Evolutionary conservation across 2,888 invertebrate genomes (phyloP).

Genomic region (Dasysyrphus albostriatus): DNA sequence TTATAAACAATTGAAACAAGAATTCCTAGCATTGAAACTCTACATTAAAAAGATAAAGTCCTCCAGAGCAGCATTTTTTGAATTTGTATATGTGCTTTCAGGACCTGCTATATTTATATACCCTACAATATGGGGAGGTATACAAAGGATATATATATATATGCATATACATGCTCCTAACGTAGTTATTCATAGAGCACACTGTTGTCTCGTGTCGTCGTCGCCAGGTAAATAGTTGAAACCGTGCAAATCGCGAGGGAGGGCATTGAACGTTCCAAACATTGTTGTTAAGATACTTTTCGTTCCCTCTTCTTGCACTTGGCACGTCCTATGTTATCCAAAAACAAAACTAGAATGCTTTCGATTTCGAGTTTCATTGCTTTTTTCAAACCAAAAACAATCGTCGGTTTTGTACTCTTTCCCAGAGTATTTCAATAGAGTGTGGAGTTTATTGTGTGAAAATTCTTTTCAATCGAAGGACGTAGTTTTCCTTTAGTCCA

Average conservation of each 20-base stretch:
- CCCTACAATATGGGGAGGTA: neutral
- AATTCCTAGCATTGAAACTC: neutral
- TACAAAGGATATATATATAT: constrained; percentile 23
- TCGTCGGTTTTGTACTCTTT: constrained; percentile 1
- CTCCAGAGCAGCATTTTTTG: neutral
- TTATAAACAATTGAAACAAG: no score
- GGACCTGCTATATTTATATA: neutral
- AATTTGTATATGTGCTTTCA: neutral
- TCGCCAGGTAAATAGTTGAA: constrained; percentile 60
- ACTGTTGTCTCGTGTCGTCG: constrained; percentile 64
- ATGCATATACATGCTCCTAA: constrained; percentile 6
- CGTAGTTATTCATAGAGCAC: constrained; percentile 49
- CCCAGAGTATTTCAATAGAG: constrained; percentile 31
- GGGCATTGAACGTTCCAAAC: constrained; percentile 72
- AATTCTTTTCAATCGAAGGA: constrained; percentile 57
- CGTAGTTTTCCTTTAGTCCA: constrained; percentile 10
- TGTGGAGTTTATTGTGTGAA: constrained; percentile 62
- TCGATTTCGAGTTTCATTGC: constrained; percentile 40
- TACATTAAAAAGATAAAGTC: no score
- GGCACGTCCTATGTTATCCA: constrained; percentile 24
- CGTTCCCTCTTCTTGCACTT: constrained; percentile 20
- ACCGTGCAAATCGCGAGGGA: constrained; percentile 64
- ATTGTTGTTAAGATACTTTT: constrained; percentile 67
- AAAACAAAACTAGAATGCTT: constrained; percentile 57
- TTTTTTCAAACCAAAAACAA: constrained; percentile 29